Evolutionary conservation across 2,113 vertebrate species (phyloP).

Genomic region (Marmota monax): DNA sequence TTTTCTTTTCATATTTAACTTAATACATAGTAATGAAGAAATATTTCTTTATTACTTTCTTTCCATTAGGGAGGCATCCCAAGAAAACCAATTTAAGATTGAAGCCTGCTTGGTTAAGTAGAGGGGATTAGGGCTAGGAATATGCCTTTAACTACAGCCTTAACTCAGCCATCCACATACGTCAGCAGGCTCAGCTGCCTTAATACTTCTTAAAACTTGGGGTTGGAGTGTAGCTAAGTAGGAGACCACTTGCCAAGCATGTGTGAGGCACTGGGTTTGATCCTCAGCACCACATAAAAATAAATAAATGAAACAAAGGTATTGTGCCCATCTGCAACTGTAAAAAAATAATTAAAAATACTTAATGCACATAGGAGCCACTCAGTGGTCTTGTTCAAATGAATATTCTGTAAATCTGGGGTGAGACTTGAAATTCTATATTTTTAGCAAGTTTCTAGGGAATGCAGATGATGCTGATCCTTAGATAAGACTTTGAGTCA

Average conservation of each 20-base stretch:
- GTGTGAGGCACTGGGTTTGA: too few species aligned
- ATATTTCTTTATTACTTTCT: neutral
- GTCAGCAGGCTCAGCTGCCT: neutral
- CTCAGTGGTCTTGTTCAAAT: neutral
- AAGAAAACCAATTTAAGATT: slow-evolving; percentile 30
- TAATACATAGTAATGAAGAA: slow-evolving; percentile 27
- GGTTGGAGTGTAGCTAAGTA: too few species aligned
- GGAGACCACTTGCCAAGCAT: too few species aligned
- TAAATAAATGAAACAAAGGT: too few species aligned
- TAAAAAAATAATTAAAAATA: too few species aligned
- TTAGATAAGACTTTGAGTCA: neutral
- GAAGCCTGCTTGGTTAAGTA: neutral
- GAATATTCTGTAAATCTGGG: neutral
- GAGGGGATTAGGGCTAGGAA: neutral
- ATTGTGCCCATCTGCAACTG: too few species aligned
- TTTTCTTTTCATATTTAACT: slow-evolving; percentile 35
- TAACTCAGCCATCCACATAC: neutral
- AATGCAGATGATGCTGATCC: neutral
- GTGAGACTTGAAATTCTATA: neutral
- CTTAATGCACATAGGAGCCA: neutral
- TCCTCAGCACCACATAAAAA: too few species aligned
- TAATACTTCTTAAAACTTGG: neutral
- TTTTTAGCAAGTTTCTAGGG: neutral
- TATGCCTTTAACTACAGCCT: neutral
- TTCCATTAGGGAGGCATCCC: neutral